Evolutionary conservation across 2,113 vertebrate genomes (phyloP).

Genomic region (Nematolebias whitei): DNA sequence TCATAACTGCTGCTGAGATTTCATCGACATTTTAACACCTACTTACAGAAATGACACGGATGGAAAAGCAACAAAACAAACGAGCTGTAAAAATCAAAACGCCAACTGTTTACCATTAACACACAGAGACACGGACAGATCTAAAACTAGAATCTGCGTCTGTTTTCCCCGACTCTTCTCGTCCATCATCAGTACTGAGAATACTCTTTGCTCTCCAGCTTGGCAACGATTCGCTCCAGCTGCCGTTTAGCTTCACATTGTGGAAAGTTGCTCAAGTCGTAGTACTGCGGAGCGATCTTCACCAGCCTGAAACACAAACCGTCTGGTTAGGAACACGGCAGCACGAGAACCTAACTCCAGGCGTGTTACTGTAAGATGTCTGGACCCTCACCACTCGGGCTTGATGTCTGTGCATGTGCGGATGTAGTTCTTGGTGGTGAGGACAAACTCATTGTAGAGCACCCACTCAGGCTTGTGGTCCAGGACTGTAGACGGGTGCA

Average conservation of each 20-base stretch:
- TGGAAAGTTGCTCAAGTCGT: conserved; percentile 98
- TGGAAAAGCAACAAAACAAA: conserved; percentile 77
- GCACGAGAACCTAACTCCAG: neutral
- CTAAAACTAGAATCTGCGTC: conserved; percentile 73
- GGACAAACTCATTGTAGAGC: conserved; percentile 98
- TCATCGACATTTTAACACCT: conserved; percentile 68
- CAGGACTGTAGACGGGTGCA: conserved; percentile 97
- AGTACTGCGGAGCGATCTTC: conserved; percentile 97
- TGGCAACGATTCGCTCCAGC: conserved; percentile 96
- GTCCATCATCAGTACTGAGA: conserved; percentile 89
- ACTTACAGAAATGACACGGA: conserved; percentile 90
- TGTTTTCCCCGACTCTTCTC: conserved; percentile 67
- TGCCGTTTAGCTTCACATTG: conserved; percentile 98
- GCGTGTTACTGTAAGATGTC: no score
- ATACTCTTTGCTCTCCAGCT: conserved; percentile 97
- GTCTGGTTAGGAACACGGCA: neutral
- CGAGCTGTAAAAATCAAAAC: conserved; percentile 86
- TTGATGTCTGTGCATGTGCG: conserved; percentile 99
- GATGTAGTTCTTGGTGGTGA: conserved; percentile 99
- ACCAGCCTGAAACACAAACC: conserved; percentile 85
- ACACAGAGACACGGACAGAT: conserved; percentile 85
- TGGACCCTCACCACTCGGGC: conserved; percentile 82
- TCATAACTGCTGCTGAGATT: conserved; percentile 74
- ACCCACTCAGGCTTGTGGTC: conserved; percentile 99
- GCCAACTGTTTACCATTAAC: conserved; percentile 87